phyloP scores from a whole-genome alignment of 2,113 vertebrate species.

The Nothocercus nigrocapillus region DNA sequence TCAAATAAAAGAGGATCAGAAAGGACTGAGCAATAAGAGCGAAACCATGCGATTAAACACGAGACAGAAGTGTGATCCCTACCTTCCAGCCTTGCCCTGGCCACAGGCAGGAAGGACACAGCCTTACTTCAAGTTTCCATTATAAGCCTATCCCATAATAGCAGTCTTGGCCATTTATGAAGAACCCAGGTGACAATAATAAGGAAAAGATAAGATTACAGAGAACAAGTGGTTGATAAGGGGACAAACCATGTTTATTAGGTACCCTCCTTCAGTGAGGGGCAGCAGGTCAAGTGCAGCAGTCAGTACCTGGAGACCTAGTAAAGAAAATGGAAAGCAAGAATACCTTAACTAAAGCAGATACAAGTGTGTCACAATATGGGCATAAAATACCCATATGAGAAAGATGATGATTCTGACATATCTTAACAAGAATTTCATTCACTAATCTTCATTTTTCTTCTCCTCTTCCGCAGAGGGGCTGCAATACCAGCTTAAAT shows the following conservation, averaged over 20 bases:
- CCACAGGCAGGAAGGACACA: background rate
- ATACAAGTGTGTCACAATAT: background rate
- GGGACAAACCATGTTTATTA: background rate
- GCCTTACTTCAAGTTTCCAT: background rate
- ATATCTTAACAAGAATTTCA: background rate
- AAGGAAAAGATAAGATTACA: slow-evolving; percentile 24
- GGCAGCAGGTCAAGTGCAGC: background rate
- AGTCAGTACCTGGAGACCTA: background rate
- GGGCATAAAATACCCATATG: background rate
- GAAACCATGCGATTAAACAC: background rate
- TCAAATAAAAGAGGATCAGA: slow-evolving; percentile 13
- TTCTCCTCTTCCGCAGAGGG: background rate
- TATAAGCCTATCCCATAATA: background rate
- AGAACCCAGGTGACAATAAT: slow-evolving; percentile 13
- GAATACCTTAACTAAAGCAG: background rate
- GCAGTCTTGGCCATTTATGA: background rate
- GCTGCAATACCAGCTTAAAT: background rate
- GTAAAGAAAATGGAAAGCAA: background rate
- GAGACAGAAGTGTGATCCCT: background rate
- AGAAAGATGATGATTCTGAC: background rate
- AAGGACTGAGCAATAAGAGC: background rate
- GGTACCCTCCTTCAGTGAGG: background rate
- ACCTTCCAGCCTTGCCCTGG: background rate
- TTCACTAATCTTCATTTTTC: background rate
- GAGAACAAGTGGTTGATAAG: background rate